Percentiles rank a stretch among this genome's conserved stretches.
Evolutionary conservation across 2,888 invertebrate species (phyloP).

Genomic region (Protula sp.): DNA sequence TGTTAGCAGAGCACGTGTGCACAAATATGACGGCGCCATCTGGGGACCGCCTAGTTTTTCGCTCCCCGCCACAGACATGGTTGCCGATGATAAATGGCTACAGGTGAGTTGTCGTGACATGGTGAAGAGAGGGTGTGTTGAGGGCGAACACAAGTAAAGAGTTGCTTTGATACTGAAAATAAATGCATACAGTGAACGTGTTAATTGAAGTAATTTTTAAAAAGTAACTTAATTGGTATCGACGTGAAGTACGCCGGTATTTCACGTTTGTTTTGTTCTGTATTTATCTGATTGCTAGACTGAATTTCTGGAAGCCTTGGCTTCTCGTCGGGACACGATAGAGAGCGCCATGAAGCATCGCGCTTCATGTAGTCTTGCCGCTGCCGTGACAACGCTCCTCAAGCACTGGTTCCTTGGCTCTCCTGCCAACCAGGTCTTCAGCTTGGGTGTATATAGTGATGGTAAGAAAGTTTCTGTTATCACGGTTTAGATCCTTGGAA

Average conservation of each 20-base stretch:
- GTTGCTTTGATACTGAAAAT: conserved; percentile 1
- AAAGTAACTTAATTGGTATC: too few relatives aligned
- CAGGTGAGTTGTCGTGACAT: conserved; percentile 33
- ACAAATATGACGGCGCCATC: conserved; percentile 47
- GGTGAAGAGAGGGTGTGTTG: conserved; percentile 29
- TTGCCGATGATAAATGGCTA: conserved; percentile 48
- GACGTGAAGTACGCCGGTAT: too few relatives aligned
- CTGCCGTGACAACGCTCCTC: conserved; percentile 34
- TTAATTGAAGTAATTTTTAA: not conserved
- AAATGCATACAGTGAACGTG: not conserved
- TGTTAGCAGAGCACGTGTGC: conserved; percentile 31
- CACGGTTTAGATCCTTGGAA: too few relatives aligned
- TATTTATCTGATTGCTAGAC: too few relatives aligned
- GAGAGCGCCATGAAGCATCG: conserved; percentile 26
- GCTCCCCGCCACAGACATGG: conserved; percentile 38
- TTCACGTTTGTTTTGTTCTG: too few relatives aligned
- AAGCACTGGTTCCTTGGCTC: conserved; percentile 45
- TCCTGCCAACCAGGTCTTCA: conserved; percentile 42
- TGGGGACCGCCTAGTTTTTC: conserved; percentile 48
- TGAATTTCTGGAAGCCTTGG: too few relatives aligned
- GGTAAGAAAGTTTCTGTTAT: too few relatives aligned
- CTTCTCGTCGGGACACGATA: not conserved
- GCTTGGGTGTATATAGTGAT: conserved; percentile 42
- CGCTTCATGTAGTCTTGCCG: conserved; percentile 30
- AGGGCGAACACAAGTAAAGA: not conserved